phyloP scores from a whole-genome alignment of 2,113 vertebrate species.

The Saguinus midas region DNA sequence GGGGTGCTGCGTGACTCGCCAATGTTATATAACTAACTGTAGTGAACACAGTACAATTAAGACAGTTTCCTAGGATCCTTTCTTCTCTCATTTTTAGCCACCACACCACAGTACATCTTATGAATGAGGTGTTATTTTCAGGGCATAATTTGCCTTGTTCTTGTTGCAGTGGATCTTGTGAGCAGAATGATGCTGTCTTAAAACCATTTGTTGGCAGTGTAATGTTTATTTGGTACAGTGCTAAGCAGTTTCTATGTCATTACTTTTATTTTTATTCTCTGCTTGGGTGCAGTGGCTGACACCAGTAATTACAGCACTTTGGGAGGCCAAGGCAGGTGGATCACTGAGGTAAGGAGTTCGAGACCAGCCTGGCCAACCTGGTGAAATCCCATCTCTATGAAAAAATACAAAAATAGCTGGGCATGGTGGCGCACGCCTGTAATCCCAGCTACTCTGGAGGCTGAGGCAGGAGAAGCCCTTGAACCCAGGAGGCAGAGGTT shows the following conservation, averaged over 20 bases:
- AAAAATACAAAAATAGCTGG: too few relatives aligned
- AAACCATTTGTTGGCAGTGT: neutral
- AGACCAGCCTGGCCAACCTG: too few relatives aligned
- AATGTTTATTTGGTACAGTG: neutral
- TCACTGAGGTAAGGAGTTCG: too few relatives aligned
- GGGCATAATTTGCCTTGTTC: neutral
- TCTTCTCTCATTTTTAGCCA: neutral
- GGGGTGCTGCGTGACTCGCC: neutral
- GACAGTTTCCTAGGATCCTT: neutral
- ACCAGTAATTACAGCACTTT: too few relatives aligned
- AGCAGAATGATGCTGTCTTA: neutral
- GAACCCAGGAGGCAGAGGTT: too few relatives aligned
- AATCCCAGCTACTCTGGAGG: too few relatives aligned
- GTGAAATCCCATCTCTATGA: too few relatives aligned
- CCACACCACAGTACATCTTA: rapidly evolving
- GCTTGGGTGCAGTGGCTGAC: too few relatives aligned
- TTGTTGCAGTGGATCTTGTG: neutral
- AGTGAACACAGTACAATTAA: neutral
- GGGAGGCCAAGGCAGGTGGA: too few relatives aligned
- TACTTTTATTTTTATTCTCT: conserved; percentile 3
- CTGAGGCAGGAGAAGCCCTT: too few relatives aligned
- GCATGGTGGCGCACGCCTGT: too few relatives aligned
- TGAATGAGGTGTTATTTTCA: neutral
- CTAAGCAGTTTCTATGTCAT: neutral
- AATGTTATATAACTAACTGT: neutral